Evolutionary conservation across 1,140 invertebrate species (phyloP), one percentile per base, ranked within the genome.

Genomic region (Procambarus clarkii): DNA sequence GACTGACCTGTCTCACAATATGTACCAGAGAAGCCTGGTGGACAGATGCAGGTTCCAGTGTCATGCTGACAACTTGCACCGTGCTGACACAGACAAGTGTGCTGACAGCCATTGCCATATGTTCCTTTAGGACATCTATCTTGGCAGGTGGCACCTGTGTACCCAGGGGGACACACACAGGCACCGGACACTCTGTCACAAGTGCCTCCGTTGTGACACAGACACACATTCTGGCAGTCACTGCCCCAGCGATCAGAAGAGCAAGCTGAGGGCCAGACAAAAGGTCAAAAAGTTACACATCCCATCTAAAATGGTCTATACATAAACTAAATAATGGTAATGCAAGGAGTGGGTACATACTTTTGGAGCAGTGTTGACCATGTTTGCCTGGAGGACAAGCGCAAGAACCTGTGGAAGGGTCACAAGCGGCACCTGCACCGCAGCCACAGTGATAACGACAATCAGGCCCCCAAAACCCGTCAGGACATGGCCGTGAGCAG

Each of bases 31-130:
- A 94, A 96, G 84, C 97, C 98, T 92, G 95, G 94, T 24, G 95
- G 94, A 94, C 98, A 99, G 2, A 97, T 96, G 88, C 94, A 94
- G 44, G 69, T 46, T 34, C 77, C 91, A 21, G 69, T 92, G 58
- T 86, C 71, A 76, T 92, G 69, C 64, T 80, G 88, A 83, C 91
- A 92, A 1, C 94, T 95, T 2, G 91, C 93, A 60, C 94, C 94
- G 94, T 97, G 96, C 60, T 96, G 95, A 94, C 98, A 99, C 92
- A 97, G 96, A 94, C 98, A 99, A 50, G 96, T 96, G 94, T 97
- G 96, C 58, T 96, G 96, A 94, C 98, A 99, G 93, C 97, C 97
- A 78, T 96, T 96, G 21, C 98, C 98, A 94, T 97, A 98, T 84
- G 95, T 95, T 24, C 97, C 97, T 18, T 95, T 93, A 50, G 96